Evolutionary conservation across 37 sponge, comb jelly and placozoan genomes (phyloP), one percentile per base, ranked within the genome.

Genomic region (Beroe forskalii): DNA sequence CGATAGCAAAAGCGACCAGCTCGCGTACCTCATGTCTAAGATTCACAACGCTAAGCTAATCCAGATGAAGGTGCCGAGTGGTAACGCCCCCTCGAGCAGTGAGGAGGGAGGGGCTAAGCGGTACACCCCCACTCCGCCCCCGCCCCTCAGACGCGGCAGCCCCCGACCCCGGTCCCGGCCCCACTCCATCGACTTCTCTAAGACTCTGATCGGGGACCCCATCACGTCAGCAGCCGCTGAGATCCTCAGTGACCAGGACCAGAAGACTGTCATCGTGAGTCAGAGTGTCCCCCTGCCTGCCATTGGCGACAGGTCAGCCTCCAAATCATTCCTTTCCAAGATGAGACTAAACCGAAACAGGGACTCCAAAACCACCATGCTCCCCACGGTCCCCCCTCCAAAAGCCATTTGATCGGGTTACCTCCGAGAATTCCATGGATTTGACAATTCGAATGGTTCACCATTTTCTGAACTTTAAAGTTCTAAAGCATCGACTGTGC

Each of bases 11-110:
- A 72, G 75, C 35, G 75, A 72, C 20, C 75, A 72, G 75, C 20
- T 72, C 12, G 75, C 75, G 75, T 72, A 38, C 22, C 75, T 72
- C 39, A 72, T 72, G 75, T 72, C 75, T 20, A 72, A 72, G 40
- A 72, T 72, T 8, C 75, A 72, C 40, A 72, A 37, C 35, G 75
- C 75, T 8, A 72, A 72, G 75, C 14, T 72, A 20, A 72, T 72
- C 14, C 75, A 72, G 39, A 72, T 72, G 75, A 72, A 72, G 35
- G 75, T 72, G 4, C 12, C 12, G 3, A 63, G 23, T 63, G n/a
- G n/a, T n/a, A n/a, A n/a, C n/a, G n/a, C n/a, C n/a, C n/a, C n/a
- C n/a, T n/a, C n/a, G n/a, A n/a, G n/a, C n/a, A 63, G 25, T 19
- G 28, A 24, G 6, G 66, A 63, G 9, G 66, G 25, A 8, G 4